Base-by-base conservation (phyloP, 2,797 vertebrate species). In the Rhyacichthys aspro region DNA sequence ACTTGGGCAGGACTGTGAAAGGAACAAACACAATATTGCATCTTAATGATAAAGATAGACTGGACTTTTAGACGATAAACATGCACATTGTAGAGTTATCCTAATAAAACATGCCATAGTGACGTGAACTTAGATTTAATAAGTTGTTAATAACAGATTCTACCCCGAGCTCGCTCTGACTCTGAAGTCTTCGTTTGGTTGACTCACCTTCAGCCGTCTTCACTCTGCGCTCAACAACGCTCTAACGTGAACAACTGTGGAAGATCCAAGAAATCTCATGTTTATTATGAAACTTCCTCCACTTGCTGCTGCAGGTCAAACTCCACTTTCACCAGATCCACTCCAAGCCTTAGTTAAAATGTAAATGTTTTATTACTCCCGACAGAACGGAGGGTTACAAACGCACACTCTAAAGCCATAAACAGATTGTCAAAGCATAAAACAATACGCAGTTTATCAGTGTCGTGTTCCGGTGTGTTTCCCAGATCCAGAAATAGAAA, bases 311-410 rank as follows among this genome's bases (percentile, higher is more conserved):
- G 32, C 48, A 54, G 90, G 81, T 88, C 91, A 92, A 92, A 93
- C 78, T 92, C 90, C 91, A 90, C 74, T 60, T 45, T 50, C 34
- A 8, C 36, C 63, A 69, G 17, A 10, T 44, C 59, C 36, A 46
- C 52, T 0, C 67, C 33, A 50, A 56, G 55, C 23, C 39, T 76
- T 59, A 66, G 89, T 91, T 91, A 86, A 89, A 77, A 56, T 83
- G 87, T 91, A 82, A 90, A 54, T 33, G 64, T 17, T 89, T 91
- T 90, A 90, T 89, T 67, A 72, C 69, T 70, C 70, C 45, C 56
- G 15, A 59, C 60, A 11, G 41, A 52, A 53, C 32, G 50, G 7
- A 62, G 32, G 65, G 77, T 68, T 61, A 41, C 63, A 80, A 46
- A 67, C 11, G 17, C 49, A 65, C 55, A 60, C 49, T n/a, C 42